A percentile compares a stretch with the other conserved stretches of the same genome.
These are phyloP conservation scores for Rhinoraja longicauda DNA, from an alignment of 2,797 vertebrate genomes.

Conservation along the genomic window DNA sequence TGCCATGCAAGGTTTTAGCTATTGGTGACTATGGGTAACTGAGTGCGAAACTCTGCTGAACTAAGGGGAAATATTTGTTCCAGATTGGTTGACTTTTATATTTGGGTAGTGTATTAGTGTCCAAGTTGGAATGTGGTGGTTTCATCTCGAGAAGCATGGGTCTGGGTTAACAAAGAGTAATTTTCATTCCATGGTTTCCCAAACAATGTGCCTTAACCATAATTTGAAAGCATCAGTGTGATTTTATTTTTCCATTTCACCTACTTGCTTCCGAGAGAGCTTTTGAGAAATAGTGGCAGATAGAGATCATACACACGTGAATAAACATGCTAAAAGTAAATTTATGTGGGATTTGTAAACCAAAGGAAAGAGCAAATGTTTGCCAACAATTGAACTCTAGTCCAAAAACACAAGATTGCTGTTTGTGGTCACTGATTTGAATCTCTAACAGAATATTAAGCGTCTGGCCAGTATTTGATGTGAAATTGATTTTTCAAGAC, in stretches of 20 bases:
- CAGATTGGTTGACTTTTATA: background rate
- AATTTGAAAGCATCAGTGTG: background rate
- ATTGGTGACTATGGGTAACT: background rate
- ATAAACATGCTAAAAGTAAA: background rate
- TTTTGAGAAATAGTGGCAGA: background rate
- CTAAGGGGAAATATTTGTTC: background rate
- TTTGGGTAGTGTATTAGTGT: slow-evolving; percentile 42
- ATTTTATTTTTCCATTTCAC: background rate
- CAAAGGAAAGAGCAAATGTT: background rate
- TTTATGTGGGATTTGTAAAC: background rate
- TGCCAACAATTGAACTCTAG: background rate
- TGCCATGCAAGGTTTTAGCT: background rate
- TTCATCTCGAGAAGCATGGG: background rate
- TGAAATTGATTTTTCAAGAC: background rate
- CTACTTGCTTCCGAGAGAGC: background rate
- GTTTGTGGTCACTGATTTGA: background rate
- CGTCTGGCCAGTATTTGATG: background rate
- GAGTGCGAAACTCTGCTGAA: background rate
- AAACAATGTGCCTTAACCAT: slow-evolving; percentile 1
- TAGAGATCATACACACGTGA: background rate
- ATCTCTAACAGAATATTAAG: background rate
- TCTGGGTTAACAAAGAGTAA: background rate
- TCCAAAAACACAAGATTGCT: background rate
- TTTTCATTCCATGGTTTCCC: background rate
- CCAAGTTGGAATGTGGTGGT: slow-evolving; percentile 41